Evolutionary conservation across 2,797 vertebrate species (phyloP).

Genomic region (Gymnocypris eckloni): DNA sequence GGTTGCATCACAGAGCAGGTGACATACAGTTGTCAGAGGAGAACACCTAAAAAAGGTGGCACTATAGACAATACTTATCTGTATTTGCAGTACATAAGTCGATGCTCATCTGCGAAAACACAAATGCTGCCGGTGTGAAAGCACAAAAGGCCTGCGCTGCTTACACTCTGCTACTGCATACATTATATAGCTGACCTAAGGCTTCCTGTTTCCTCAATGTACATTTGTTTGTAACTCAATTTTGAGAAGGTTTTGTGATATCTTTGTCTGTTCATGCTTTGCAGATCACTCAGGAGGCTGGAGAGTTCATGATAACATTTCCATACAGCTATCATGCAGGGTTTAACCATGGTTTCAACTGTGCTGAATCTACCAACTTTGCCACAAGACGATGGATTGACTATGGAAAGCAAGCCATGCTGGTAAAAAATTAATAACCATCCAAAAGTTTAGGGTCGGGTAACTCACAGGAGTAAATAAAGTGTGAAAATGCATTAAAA

Average conservation of each 20-base stretch:
- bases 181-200: neutral
- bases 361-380: slow-evolving; percentile 98
- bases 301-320: slow-evolving; percentile 98
- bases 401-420: slow-evolving; percentile 93
- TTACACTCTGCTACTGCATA: neutral
- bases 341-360: slow-evolving; percentile 99
- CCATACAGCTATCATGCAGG: slow-evolving; percentile 98
- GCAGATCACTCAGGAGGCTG: slow-evolving; percentile 96
- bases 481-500: neutral
- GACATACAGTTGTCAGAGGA: neutral
- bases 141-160: neutral
- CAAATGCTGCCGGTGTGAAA: neutral
- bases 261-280: neutral
- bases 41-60: neutral
- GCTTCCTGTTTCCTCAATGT: neutral
- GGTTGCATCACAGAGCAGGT: neutral
- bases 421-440: slow-evolving; percentile 77
- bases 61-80: neutral
- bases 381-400: slow-evolving; percentile 96
- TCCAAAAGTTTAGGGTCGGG: neutral
- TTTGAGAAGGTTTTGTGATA: neutral
- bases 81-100: neutral
- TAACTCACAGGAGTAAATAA: neutral
- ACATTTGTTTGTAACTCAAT: neutral
- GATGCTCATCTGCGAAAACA: neutral